Evolutionary conservation across 2,888 invertebrate genomes (phyloP), one percentile per base, ranked within the genome.

Genomic region (Drosophila setosimentum): DNA sequence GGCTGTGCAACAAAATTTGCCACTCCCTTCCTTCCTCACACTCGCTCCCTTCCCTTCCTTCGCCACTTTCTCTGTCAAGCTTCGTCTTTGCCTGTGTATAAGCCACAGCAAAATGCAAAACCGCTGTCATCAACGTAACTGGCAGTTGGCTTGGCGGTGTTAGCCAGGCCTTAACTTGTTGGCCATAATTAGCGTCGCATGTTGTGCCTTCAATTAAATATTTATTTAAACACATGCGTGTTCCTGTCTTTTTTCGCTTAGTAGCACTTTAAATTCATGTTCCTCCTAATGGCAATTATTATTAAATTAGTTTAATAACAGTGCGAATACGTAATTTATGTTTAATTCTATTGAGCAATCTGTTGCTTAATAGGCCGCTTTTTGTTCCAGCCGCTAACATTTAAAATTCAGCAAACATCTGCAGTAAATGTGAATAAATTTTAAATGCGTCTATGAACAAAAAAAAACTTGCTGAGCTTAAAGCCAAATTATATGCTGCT

Each of bases 211-310:
- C 83, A 80, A 88, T 83, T 83, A 83, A 83, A 83, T 80, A 86
- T 83, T 80, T 66, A 82, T 61, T 30, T 55, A 64, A 70, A 51
- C 37, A 74, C 30, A 67, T 71, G 78, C 71, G 71, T 80, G 64
- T 61, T 27, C 21, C 4, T 29, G n/a, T 7, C 13, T 24, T 21
- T 18, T 57, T 45, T 32, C 13, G 27, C 24, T 40, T 69, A 79
- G 77, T 69, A 67, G 69, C 77, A 78, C 87, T 88, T 86, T 76
- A 83, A 88, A 88, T 88, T 78, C 87, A 78, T 72, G 67, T 68
- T 76, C 16, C 45, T 3, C 21, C 21, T 16, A 7, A 45, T 45
- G 13, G 16, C 21, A 45, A 21, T 45, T 45, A 16, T 45, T 21
- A 16, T 45, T 21, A 21, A 51, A 65, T 86, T 21, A 21, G 7